Evolutionary conservation across 2,888 invertebrate genomes (phyloP).

Genomic region (Stictocephala bisonia): DNA sequence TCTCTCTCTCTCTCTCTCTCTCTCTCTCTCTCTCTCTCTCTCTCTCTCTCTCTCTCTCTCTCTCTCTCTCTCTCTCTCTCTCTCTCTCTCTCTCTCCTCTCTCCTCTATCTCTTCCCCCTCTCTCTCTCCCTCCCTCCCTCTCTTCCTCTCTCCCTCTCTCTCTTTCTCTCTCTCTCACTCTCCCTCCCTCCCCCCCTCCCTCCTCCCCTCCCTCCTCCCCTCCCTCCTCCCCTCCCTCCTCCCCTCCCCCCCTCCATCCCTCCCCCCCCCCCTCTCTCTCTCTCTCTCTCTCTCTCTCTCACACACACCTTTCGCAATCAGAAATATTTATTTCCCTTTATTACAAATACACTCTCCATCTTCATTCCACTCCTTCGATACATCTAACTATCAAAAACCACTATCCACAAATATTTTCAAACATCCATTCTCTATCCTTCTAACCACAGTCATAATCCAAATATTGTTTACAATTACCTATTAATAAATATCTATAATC

Average conservation of each 20-base stretch:
- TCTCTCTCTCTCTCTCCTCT: neutral
- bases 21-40: neutral
- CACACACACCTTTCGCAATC: neutral
- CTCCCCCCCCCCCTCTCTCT: neutral
- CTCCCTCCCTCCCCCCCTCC: neutral
- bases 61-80: neutral
- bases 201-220: neutral
- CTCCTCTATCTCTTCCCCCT: no score
- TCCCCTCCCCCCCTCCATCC: no score
- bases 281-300: constrained; percentile 19
- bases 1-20: neutral
- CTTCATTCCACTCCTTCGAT: neutral
- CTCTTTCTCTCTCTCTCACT: neutral
- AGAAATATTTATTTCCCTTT: no score
- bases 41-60: neutral
- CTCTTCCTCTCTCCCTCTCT: neutral
- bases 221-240: neutral
- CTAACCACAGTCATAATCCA: no score
- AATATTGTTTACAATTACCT: no score
- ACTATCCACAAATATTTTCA: no score
- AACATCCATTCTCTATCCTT: no score
- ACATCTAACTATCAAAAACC: neutral
- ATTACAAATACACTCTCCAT: neutral
- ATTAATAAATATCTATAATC: no score
- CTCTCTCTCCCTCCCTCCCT: neutral